Conservation (phyloP, 2,797 vertebrate species). For the Falco cherrug region DNA sequence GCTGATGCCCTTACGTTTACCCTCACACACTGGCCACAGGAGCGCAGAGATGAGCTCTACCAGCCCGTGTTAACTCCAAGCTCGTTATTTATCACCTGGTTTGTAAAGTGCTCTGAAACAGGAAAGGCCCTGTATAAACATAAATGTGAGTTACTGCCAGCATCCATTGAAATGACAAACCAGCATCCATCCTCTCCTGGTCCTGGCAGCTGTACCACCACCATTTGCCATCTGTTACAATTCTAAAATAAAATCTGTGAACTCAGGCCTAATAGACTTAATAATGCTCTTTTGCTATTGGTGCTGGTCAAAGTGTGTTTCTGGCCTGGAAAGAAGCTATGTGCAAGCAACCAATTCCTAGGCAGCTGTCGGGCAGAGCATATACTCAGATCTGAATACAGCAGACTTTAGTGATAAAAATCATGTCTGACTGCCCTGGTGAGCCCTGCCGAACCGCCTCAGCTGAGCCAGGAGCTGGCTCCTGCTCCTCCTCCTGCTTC, state of each 20-base stretch:
- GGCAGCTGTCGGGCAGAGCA: neutral
- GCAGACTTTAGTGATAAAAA: neutral
- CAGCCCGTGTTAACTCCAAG: neutral
- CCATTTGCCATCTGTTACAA: slow-evolving; percentile 41
- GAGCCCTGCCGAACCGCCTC: neutral
- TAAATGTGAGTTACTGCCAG: neutral
- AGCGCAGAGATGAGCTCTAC: neutral
- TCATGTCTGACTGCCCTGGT: neutral
- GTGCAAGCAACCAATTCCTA: neutral
- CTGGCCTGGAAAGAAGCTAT: neutral
- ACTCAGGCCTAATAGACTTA: slow-evolving; percentile 1
- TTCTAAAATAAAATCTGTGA: slow-evolving; percentile 13
- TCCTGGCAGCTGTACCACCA: neutral
- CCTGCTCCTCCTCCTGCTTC: neutral
- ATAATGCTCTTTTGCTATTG: neutral
- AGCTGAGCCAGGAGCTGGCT: neutral
- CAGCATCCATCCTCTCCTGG: neutral
- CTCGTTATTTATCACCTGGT: neutral
- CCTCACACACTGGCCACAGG: neutral
- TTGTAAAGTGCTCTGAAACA: slow-evolving; percentile 9
- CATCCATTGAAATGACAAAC: slow-evolving; percentile 2
- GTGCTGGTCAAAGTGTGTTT: neutral
- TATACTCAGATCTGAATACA: neutral
- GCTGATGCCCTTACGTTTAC: neutral
- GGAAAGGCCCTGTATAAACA: slow-evolving; percentile 12